Percentiles rank a stretch among this genome's conserved stretches.
phyloP scores from a whole-genome alignment of 2,113 vertebrate species.

The Heterochromis multidens region DNA sequence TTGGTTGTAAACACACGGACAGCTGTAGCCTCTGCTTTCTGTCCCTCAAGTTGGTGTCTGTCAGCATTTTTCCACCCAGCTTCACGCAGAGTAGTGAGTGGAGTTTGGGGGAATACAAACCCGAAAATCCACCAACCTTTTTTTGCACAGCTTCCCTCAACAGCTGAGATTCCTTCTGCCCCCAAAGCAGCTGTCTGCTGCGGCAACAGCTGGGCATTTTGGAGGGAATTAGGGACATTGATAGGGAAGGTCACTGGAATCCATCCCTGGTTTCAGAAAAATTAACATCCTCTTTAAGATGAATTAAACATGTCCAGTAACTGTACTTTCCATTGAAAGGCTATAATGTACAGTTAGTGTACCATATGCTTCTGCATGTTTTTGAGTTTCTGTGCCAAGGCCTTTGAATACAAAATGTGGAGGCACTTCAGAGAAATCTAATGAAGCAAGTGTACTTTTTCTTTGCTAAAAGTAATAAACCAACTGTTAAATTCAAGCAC shows the following conservation, averaged over 20 bases:
- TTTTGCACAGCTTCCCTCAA: constrained; percentile 32
- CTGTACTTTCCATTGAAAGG: not conserved
- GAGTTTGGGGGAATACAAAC: constrained; percentile 33
- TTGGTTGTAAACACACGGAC: constrained; percentile 38
- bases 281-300: constrained; percentile 76
- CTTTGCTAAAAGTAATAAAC: constrained; percentile 4
- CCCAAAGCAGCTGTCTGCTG: constrained; percentile 68
- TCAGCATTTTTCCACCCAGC: constrained; percentile 60
- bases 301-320: constrained; percentile 32
- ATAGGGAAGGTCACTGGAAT: constrained; percentile 48
- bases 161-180: constrained; percentile 75
- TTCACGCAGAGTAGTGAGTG: not conserved
- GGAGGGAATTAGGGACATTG: constrained; percentile 62
- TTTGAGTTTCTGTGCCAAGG: not conserved
- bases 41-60: constrained; percentile 27
- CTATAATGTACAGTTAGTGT: not conserved
- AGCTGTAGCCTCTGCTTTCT: constrained; percentile 48
- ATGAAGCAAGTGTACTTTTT: not conserved
- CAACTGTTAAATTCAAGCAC: not conserved
- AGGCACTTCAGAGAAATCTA: not conserved
- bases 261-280: constrained; percentile 65
- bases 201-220: constrained; percentile 74
- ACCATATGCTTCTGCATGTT: not conserved
- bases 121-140: constrained; percentile 43
- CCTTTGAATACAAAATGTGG: not conserved